Conservation (phyloP, 2,113 vertebrate species). For the Antennarius striatus region DNA sequence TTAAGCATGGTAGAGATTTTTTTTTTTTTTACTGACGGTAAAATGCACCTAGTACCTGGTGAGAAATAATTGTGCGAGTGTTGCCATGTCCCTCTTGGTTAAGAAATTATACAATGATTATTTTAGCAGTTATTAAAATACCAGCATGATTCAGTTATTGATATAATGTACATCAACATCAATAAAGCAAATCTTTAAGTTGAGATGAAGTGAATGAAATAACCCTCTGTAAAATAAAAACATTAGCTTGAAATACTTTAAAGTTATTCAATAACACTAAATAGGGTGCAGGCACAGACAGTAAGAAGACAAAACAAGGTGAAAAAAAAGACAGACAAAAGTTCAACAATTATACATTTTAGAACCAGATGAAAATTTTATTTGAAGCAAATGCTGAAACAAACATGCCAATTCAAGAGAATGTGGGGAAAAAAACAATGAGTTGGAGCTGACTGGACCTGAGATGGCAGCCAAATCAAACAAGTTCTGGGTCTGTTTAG, state of each 20-base stretch:
- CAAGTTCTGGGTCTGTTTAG: constrained; percentile 56
- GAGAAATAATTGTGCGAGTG: too few relatives aligned
- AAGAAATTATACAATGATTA: too few relatives aligned
- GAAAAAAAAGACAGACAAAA: constrained; percentile 2
- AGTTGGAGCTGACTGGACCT: constrained; percentile 35
- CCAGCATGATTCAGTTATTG: too few relatives aligned
- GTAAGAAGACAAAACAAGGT: not conserved
- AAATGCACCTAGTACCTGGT: too few relatives aligned
- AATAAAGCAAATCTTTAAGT: too few relatives aligned
- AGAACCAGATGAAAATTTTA: constrained; percentile 33
- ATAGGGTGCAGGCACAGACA: not conserved
- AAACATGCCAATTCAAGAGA: constrained; percentile 18
- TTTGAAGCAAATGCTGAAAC: constrained; percentile 49
- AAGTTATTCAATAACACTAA: not conserved
- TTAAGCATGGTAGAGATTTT: too few relatives aligned
- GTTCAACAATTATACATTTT: constrained; percentile 16
- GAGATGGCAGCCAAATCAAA: constrained; percentile 56
- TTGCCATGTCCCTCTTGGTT: too few relatives aligned
- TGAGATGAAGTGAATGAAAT: too few relatives aligned
- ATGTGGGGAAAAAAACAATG: constrained; percentile 39
- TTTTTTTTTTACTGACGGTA: too few relatives aligned
- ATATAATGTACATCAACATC: not conserved
- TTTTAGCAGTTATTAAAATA: too few relatives aligned
- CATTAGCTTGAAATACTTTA: not conserved
- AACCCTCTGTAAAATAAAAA: not conserved